Conservation (phyloP, 2,113 vertebrate genomes). For the Irena cyanogastra region DNA sequence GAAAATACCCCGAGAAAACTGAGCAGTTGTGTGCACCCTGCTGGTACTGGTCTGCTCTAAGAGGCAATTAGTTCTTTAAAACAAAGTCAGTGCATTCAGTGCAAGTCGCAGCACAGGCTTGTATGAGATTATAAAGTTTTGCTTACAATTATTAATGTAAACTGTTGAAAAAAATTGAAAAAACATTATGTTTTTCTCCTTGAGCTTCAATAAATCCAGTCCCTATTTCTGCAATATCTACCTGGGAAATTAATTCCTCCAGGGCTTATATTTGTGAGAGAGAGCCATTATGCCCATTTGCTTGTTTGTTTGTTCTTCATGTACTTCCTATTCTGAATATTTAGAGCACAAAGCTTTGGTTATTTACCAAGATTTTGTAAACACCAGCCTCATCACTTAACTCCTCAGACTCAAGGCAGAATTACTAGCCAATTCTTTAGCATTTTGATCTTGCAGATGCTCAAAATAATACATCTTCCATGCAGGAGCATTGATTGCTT, state of each 20-base stretch:
- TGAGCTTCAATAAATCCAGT: neutral
- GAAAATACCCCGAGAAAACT: neutral
- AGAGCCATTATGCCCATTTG: neutral
- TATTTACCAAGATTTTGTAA: neutral
- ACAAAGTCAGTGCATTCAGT: neutral
- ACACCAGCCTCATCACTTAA: neutral
- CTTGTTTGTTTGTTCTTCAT: neutral
- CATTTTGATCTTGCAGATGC: neutral
- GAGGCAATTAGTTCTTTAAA: neutral
- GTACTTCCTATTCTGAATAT: neutral
- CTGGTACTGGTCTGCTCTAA: neutral
- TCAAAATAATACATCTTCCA: neutral
- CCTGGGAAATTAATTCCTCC: neutral
- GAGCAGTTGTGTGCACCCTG: neutral
- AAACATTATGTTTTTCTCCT: neutral
- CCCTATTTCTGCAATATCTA: neutral
- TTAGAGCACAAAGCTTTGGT: neutral
- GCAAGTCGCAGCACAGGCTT: neutral
- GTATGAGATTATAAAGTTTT: neutral
- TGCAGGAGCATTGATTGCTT: neutral
- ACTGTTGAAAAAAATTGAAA: neutral
- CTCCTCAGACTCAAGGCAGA: neutral
- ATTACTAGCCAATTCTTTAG: neutral
- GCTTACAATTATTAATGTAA: neutral
- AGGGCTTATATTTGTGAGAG: neutral